phyloP scores from a whole-genome alignment of 2,797 vertebrate genomes.

The Chaenodraco wilsoni region DNA sequence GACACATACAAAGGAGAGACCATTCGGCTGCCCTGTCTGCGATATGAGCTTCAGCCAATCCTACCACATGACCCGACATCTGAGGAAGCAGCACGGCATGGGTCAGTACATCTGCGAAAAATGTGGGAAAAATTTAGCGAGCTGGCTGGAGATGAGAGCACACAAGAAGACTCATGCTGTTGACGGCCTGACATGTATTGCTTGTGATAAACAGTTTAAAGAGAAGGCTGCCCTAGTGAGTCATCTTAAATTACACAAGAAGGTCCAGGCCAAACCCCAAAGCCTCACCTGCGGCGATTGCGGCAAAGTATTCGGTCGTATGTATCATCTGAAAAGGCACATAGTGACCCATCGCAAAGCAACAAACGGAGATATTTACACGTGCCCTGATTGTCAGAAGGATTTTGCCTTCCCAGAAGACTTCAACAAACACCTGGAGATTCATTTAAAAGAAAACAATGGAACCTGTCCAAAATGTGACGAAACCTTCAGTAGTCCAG shows the following conservation, averaged over 20 bases:
- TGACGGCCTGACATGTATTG: constrained; percentile 55
- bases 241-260: constrained; percentile 67
- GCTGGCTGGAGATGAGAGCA: constrained; percentile 66
- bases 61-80: constrained; percentile 79
- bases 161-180: constrained; percentile 66
- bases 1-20: constrained; percentile 78
- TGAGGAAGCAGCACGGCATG: constrained; percentile 68
- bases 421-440: constrained; percentile 72
- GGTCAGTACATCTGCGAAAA: constrained; percentile 66
- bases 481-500: constrained; percentile 50
- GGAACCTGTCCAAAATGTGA: constrained; percentile 74
- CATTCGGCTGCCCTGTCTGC: constrained; percentile 72
- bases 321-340: constrained; percentile 74
- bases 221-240: constrained; percentile 49
- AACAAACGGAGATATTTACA: constrained; percentile 44
- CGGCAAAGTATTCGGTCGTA: constrained; percentile 68
- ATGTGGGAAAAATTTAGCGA: constrained; percentile 60
- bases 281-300: constrained; percentile 69
- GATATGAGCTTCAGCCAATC: constrained; percentile 71
- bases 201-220: constrained; percentile 70
- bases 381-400: constrained; percentile 70
- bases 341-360: constrained; percentile 67
- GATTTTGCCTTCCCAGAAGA: constrained; percentile 63
- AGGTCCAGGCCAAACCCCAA: constrained; percentile 37
- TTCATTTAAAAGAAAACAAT: constrained; percentile 68